Evolutionary conservation across 2,113 vertebrate species (phyloP).

Genomic region (Perognathus longimembris): DNA sequence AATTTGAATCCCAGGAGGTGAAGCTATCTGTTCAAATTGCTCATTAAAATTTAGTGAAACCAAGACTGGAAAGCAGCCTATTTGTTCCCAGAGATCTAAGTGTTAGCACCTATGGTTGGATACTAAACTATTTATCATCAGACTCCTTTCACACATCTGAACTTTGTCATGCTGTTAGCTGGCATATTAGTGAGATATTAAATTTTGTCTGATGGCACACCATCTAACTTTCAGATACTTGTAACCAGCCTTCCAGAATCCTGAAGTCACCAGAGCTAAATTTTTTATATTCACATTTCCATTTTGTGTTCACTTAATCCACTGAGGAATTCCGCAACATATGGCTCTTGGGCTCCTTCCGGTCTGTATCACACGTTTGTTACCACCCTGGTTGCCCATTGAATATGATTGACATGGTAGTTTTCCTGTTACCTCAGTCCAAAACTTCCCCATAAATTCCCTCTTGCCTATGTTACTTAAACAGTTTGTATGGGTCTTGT

Average conservation of each 20-base stretch:
- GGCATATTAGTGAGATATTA: neutral
- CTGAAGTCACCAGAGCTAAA: neutral
- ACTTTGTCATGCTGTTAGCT: neutral
- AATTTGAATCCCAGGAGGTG: neutral
- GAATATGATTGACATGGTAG: too few species aligned
- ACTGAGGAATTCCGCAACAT: neutral
- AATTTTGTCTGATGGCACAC: neutral
- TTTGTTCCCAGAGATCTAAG: neutral
- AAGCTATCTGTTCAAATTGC: neutral
- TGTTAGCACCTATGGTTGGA: too few species aligned
- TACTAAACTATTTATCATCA: neutral
- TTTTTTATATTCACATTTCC: too few species aligned
- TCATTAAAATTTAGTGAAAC: neutral
- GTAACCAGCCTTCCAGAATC: neutral
- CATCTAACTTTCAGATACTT: neutral
- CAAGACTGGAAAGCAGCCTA: neutral
- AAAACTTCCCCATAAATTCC: too few species aligned
- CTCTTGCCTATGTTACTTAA: too few species aligned
- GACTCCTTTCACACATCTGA: neutral
- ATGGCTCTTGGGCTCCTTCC: rapidly evolving
- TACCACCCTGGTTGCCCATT: too few species aligned
- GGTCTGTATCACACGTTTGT: neutral
- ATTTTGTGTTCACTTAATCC: neutral
- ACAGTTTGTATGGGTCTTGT: too few species aligned
- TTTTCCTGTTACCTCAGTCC: too few species aligned